Percentiles rank a stretch among this genome's conserved stretches.
Conservation (phyloP, 1,140 invertebrate genomes). For the Drosophila nikananu region DNA sequence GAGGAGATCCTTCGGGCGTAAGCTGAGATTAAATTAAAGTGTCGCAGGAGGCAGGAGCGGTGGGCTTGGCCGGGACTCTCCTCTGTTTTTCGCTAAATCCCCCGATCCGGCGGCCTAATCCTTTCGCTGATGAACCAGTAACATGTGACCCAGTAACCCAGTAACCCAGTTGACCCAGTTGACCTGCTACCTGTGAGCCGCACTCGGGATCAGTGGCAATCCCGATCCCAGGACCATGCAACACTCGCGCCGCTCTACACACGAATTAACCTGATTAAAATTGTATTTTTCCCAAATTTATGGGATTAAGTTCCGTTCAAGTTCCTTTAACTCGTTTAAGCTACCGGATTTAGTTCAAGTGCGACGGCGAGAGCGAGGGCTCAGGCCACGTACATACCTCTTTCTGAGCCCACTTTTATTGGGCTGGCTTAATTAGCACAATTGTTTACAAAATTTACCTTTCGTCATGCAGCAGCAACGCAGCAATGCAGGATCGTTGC, state of each 20-base stretch:
- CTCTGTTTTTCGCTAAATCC: slow-evolving; percentile 64
- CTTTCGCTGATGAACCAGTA: slow-evolving; percentile 58
- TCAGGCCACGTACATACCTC: slow-evolving; percentile 5
- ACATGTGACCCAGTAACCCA: slow-evolving; percentile 3
- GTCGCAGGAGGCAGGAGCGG: slow-evolving; percentile 60
- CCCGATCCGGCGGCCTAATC: slow-evolving; percentile 54
- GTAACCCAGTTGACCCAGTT: slow-evolving; percentile 4
- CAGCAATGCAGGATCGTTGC: not conserved
- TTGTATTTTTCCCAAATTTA: slow-evolving; percentile 85
- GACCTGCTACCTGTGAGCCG: slow-evolving; percentile 43
- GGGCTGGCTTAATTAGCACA: slow-evolving; percentile 84
- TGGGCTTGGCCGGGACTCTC: slow-evolving; percentile 38
- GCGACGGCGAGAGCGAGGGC: slow-evolving; percentile 18
- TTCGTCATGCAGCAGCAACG: slow-evolving; percentile 66
- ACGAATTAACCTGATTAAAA: slow-evolving; percentile 85
- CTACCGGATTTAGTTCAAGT: slow-evolving; percentile 84
- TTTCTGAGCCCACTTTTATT: slow-evolving; percentile 78
- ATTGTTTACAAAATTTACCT: slow-evolving; percentile 85
- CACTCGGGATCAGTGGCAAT: not conserved
- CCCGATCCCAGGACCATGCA: slow-evolving; percentile 36
- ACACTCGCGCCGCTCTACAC: slow-evolving; percentile 67
- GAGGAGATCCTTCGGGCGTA: slow-evolving; percentile 44
- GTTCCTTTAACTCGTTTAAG: slow-evolving; percentile 85
- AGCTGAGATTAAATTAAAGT: slow-evolving; percentile 84
- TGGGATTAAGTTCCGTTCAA: slow-evolving; percentile 85